Base-by-base conservation (phyloP, 1,140 invertebrate species). In the Hermatobates lingyangjiaoensis region DNA sequence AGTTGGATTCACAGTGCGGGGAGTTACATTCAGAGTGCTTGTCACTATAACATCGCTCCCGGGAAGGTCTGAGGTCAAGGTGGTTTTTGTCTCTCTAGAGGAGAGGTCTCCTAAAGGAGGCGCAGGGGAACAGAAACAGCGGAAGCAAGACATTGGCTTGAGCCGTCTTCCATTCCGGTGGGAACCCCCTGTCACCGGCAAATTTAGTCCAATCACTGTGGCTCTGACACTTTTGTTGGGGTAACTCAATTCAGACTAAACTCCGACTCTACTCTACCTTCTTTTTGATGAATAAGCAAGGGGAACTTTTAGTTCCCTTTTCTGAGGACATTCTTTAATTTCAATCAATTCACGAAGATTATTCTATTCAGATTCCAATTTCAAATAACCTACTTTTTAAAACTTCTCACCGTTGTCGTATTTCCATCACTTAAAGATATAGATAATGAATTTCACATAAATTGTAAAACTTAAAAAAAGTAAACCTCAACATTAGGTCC, bases 211-310 rank as follows among this genome's bases (percentile, higher is more conserved):
- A 48, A 53, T 53, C 27, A 42, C 34, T 48, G 24, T 39, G 26
- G 52, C 52, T 24, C 25, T 27, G 25, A 21, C 27, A 25, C n/a
- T 26, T 27, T n/a, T 26, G 27, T 44, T 7, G 20, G 40, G 24
- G 52, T 53, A 53, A 53, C 52, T 53, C 52, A 53, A 53, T 53
- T 53, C 52, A 53, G 52, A 53, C 52, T 53, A 53, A 14, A 39
- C 52, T 53, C 23, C 25, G 34, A 48, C n/a, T 27, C 25, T 48
- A 26, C 1, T 28, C 30, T 27, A 20, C 30, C 15, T n/a, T 28
- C 30, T 10, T 12, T 34, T 34, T n/a, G n/a, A n/a, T n/a, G n/a
- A n/a, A n/a, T n/a, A n/a, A n/a, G n/a, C n/a, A n/a, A n/a, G n/a
- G n/a, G n/a, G n/a, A n/a, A n/a, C n/a, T n/a, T n/a, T n/a, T 12